phyloP scores from a whole-genome alignment of 30 jellyfish, hydroid and myxozoan species.

The Aurelia aurita complex sp. Pacific region DNA sequence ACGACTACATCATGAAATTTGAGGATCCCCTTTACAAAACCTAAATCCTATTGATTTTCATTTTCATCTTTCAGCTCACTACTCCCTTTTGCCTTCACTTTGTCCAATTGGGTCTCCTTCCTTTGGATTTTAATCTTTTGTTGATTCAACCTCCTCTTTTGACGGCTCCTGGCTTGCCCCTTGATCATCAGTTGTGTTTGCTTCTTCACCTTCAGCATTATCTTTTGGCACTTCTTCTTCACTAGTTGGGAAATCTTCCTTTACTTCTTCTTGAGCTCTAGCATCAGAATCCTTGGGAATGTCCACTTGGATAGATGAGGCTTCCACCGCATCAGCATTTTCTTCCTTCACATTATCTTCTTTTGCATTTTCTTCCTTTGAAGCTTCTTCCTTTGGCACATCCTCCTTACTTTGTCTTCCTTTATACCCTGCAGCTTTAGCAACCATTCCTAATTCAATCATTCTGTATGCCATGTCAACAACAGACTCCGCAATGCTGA shows the following conservation, averaged over 20 bases:
- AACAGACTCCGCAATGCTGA: background rate
- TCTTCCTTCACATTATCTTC: slow-evolving; percentile 2
- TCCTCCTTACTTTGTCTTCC: background rate
- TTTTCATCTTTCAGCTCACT: no score
- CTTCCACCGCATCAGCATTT: background rate
- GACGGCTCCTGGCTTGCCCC: background rate
- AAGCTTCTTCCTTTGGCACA: slow-evolving; percentile 7
- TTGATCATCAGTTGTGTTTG: background rate
- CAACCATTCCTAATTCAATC: slow-evolving; percentile 42
- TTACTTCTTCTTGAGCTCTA: background rate
- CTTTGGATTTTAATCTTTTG: background rate
- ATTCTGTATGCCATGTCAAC: slow-evolving; percentile 52
- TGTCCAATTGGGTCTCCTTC: background rate
- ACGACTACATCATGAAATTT: no score
- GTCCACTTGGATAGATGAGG: no score
- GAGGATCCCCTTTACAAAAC: no score
- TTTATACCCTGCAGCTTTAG: background rate
- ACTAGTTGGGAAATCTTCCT: no score
- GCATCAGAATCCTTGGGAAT: background rate
- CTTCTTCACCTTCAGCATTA: background rate
- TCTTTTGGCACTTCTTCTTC: no score
- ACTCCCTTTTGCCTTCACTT: background rate
- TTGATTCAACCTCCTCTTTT: slow-evolving; percentile 1
- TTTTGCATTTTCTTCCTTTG: slow-evolving; percentile 1
- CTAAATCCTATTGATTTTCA: no score